Conservation (phyloP, 2,888 invertebrate species). For the Drosophila lacicola region DNA sequence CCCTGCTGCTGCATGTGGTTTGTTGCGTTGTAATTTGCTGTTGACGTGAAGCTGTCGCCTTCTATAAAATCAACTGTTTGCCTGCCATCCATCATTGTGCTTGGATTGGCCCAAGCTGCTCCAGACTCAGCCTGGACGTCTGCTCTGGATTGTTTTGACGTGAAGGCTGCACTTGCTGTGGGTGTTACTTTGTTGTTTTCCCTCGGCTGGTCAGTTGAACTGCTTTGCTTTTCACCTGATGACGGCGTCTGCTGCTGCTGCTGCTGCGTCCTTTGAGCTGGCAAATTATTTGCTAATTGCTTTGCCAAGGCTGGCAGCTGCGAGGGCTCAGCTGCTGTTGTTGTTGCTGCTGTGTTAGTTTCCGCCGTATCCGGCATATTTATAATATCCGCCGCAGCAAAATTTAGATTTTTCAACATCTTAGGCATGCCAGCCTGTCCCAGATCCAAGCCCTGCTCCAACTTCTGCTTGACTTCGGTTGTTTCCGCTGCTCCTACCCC, state of each 20-base stretch:
- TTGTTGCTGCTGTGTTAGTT: slow-evolving; percentile 24
- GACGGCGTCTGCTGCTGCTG: slow-evolving; percentile 30
- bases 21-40: slow-evolving; percentile 69
- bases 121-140: slow-evolving; percentile 26
- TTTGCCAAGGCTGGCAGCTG: slow-evolving; percentile 43
- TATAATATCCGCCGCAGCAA: slow-evolving; percentile 75
- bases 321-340: slow-evolving; percentile 19
- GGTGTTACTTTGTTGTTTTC: slow-evolving; percentile 32
- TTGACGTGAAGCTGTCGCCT: slow-evolving; percentile 80
- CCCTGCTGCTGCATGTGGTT: slow-evolving; percentile 57
- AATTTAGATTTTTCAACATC: slow-evolving; percentile 73
- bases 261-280: slow-evolving; percentile 48
- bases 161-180: slow-evolving; percentile 39
- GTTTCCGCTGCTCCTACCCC: slow-evolving; percentile 46
- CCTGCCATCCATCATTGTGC: slow-evolving; percentile 77
- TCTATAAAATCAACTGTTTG: slow-evolving; percentile 79
- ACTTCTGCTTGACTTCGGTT: slow-evolving; percentile 33
- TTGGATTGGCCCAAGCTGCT: slow-evolving; percentile 44
- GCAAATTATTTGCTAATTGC: slow-evolving; percentile 77
- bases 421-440: slow-evolving; percentile 53
- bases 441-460: slow-evolving; percentile 17
- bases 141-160: slow-evolving; percentile 70
- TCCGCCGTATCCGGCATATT: slow-evolving; percentile 63
- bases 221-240: slow-evolving; percentile 69
- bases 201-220: slow-evolving; percentile 58